Percentiles rank a stretch among this genome's conserved stretches.
Evolutionary conservation across 2,797 vertebrate species (phyloP).

Genomic region (Melopsittacus undulatus): DNA sequence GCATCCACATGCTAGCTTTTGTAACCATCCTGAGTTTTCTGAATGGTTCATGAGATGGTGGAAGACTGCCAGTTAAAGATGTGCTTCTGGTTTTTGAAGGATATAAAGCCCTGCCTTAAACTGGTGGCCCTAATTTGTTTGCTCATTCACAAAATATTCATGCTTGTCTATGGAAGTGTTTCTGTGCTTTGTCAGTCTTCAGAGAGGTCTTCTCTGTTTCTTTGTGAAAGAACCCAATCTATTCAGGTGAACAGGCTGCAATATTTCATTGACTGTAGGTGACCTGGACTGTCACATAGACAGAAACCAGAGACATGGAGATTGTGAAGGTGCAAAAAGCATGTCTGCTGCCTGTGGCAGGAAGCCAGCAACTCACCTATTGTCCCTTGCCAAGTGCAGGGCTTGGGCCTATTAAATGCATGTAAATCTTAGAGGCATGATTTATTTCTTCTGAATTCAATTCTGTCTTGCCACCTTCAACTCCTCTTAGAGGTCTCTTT

Average conservation of each 20-base stretch:
- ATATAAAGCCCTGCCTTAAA: background rate
- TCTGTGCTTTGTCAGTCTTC: background rate
- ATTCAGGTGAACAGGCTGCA: background rate
- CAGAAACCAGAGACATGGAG: background rate
- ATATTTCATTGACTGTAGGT: background rate
- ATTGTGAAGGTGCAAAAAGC: background rate
- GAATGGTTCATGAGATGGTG: background rate
- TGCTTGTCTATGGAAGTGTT: background rate
- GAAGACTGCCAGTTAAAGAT: background rate
- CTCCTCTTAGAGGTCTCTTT: background rate
- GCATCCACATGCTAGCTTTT: background rate
- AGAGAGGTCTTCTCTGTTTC: background rate
- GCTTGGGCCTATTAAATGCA: background rate
- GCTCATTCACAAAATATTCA: background rate
- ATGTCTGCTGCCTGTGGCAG: background rate
- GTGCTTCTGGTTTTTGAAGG: background rate
- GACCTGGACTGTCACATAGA: background rate
- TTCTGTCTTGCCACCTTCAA: background rate
- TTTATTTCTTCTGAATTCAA: background rate
- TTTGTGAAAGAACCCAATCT: background rate
- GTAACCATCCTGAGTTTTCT: background rate
- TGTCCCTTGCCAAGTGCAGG: background rate
- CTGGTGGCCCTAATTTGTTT: background rate
- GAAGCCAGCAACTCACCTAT: background rate
- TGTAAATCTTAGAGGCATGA: background rate